Conservation (phyloP, 1,140 invertebrate genomes). For the Alviniconcha marisindica region DNA sequence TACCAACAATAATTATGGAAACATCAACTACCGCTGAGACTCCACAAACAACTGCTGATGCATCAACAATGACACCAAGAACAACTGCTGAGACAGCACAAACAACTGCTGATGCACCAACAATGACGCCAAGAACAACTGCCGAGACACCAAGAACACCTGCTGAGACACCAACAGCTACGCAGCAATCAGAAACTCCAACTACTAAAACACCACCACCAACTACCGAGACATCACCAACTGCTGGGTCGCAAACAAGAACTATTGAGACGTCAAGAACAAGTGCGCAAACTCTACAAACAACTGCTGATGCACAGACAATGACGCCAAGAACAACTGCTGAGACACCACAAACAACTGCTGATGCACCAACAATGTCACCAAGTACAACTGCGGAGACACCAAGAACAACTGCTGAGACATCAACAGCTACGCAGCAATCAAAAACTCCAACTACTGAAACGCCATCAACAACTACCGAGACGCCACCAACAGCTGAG, state of each 20-base stretch:
- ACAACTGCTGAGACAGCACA: not conserved
- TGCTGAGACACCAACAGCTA: not conserved
- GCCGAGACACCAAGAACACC: not conserved
- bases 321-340: not conserved
- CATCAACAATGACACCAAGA: not conserved
- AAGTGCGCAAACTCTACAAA: not conserved
- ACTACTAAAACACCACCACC: not conserved
- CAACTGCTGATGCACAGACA: not conserved
- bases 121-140: not conserved
- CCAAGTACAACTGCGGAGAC: not conserved
- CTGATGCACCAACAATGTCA: conserved; percentile 7
- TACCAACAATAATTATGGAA: not conserved
- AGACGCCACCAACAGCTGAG: not conserved
- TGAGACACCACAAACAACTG: conserved; percentile 1
- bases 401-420: conserved; percentile 12
- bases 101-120: not conserved
- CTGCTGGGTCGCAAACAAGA: not conserved
- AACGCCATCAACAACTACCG: not conserved
- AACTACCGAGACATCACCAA: not conserved
- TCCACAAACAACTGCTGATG: not conserved
- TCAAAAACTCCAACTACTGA: not conserved
- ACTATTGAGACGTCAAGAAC: conserved; percentile 28
- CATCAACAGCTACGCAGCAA: not conserved
- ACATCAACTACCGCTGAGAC: conserved; percentile 17
- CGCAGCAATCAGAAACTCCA: too few relatives aligned